Evolutionary conservation across 2,797 vertebrate genomes (phyloP), one percentile per base, ranked within the genome.

Genomic region (Steatocranus sp.): DNA sequence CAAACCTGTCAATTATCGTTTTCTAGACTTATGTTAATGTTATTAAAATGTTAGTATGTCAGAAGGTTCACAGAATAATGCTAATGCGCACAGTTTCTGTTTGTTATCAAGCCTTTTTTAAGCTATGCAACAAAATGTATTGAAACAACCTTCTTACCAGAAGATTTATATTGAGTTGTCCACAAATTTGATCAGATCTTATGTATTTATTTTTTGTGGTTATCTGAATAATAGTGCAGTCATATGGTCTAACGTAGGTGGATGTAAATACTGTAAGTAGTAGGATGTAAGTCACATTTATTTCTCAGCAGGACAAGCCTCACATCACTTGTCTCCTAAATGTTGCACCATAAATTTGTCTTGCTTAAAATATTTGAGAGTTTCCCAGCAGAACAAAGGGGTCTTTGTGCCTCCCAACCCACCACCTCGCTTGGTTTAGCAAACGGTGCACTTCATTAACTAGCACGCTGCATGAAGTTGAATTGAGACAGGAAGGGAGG

Each of bases 351-450:
- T 50, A 66, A 82, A 48, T 78, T 38, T 38, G 46, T 78, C 30
- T 49, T 17, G 30, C 68, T 82, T 11, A 48, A 79, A 75, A 53
- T 51, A 58, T 53, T 78, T 20, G 8, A 53, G 79, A 36, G 48
- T 63, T 58, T 23, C 36, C n/a, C 30, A 8, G 56, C 78, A 68
- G 83, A 90, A 93, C 92, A 93, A 92, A 90, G 78, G 76, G 23
- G 54, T 54, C 89, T 92, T 92, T 93, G 90, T 92, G 49, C 79
- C 73, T 63, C 81, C n/a, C 38, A 76, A 77, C 36, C 53, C 49
- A 41, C 85, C 41, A 53, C 30, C 78, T 50, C 11, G 15, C 83
- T 86, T 74, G 38, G n/a, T 83, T 86, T 75, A 81, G 78, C 79
- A 70, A 83, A 87, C 68, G 83, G 81, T 75, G 20, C 63, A 78